Base-by-base conservation (phyloP, 2,888 invertebrate genomes). In the Epicampocera succincta region DNA sequence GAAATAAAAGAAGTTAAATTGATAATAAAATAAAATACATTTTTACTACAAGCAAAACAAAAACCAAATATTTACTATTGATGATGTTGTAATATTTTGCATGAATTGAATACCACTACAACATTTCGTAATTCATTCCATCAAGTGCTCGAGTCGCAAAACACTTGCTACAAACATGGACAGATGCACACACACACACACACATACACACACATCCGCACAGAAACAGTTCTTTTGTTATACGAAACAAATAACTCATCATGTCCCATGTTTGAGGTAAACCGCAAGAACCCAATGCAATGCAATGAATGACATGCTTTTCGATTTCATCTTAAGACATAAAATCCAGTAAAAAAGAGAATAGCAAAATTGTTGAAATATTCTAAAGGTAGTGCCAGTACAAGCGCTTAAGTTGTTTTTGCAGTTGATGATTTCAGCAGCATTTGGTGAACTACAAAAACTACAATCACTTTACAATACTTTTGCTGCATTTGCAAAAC, bases 281-380 rank as follows among this genome's bases (percentile, higher is more conserved):
- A 72, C 76, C 76, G 29, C 76, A 81, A 76, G 66, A 81, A 76
- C 56, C 72, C 65, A 76, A 63, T 68, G 56, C 42, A 76, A 81
- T n/a, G n/a, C n/a, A n/a, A n/a, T 72, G 29, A 29, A n/a, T 25
- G 80, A 72, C 80, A 81, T 81, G 80, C 76, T 81, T 81, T 81
- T 76, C 80, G 76, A 81, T 76, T 81, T 72, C 56, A 63, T 72
- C 66, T 68, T 25, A 76, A 46, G 61, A 73, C 50, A 44, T 58
- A 44, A 44, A 65, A 50, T 56, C 19, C 58, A 15, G n/a, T n/a
- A n/a, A 8, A 48, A 15, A 42, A 44, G 65, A 65, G 8, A 17
- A 65, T 0, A 54, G 48, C 29, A 21, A 54, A 52, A 29, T 73
- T 44, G 50, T 42, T 71, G 12, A 60, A 60, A 48, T 25, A 52